A percentile compares a stretch with the other conserved stretches of the same genome.
phyloP scores from a whole-genome alignment of 2,888 invertebrate species.

The Leptogaster cylindrica region DNA sequence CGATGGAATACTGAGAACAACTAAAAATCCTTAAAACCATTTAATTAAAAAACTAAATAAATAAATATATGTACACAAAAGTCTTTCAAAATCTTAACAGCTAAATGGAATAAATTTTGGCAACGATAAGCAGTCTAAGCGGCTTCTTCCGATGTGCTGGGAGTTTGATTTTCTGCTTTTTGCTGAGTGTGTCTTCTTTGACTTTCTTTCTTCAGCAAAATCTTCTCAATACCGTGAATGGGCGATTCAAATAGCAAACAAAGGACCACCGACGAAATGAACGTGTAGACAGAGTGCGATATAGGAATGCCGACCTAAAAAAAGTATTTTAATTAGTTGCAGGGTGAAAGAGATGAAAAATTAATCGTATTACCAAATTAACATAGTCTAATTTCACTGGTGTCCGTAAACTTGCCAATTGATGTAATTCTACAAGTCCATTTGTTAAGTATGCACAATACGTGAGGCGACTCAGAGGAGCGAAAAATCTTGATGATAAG shows the following conservation, averaged over 20 bases:
- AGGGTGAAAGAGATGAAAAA: neutral
- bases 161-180: constrained; percentile 23
- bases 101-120: constrained; percentile 8
- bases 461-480: constrained; percentile 72
- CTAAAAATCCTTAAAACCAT: constrained; percentile 28
- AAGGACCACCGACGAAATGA: constrained; percentile 67
- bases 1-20: constrained; percentile 6
- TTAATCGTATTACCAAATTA: constrained; percentile 63
- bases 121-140: constrained; percentile 38
- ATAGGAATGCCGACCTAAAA: constrained; percentile 66
- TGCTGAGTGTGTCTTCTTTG: constrained; percentile 24
- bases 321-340: neutral
- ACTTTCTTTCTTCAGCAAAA: constrained; percentile 66
- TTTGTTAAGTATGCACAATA: constrained; percentile 77
- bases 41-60: constrained; percentile 34
- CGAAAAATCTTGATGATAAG: constrained; percentile 62
- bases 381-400: constrained; percentile 69
- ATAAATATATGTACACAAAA: constrained; percentile 36
- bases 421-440: constrained; percentile 72
- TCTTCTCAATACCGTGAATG: constrained; percentile 73
- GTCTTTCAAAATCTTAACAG: constrained; percentile 21
- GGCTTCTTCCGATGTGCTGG: constrained; percentile 46
- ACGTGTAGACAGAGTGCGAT: constrained; percentile 69
- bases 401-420: constrained; percentile 67
- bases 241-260: constrained; percentile 76